A percentile compares a stretch with the other conserved stretches of the same genome.
phyloP scores from a whole-genome alignment of 2,797 vertebrate genomes.

The Eutrigla gurnardus region DNA sequence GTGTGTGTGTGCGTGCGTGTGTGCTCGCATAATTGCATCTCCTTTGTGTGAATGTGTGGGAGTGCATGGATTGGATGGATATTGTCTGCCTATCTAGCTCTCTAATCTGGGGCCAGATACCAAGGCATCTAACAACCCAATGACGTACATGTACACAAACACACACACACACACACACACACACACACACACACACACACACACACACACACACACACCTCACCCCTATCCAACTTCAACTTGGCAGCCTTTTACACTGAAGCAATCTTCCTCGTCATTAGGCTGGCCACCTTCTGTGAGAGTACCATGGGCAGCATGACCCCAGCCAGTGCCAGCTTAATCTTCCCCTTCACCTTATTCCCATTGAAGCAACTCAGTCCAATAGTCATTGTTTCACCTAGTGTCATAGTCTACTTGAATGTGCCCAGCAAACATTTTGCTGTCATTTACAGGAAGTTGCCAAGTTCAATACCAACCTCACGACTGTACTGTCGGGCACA shows the following conservation, averaged over 20 bases:
- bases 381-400: slow-evolving; percentile 39
- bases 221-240: slow-evolving; percentile 46
- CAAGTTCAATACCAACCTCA: slow-evolving; percentile 23
- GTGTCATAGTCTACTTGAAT: slow-evolving; percentile 17
- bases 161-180: slow-evolving; percentile 23
- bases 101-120: slow-evolving; percentile 72
- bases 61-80: slow-evolving; percentile 38
- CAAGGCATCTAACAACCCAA: slow-evolving; percentile 46
- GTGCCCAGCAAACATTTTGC: slow-evolving; percentile 30
- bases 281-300: slow-evolving; percentile 68
- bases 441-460: slow-evolving; percentile 15
- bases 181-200: slow-evolving; percentile 22
- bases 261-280: slow-evolving; percentile 79
- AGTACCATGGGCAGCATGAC: slow-evolving; percentile 63
- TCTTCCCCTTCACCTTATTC: slow-evolving; percentile 40
- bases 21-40: neutral
- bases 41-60: slow-evolving; percentile 33
- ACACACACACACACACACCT: slow-evolving; percentile 22
- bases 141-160: slow-evolving; percentile 17
- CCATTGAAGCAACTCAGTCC: slow-evolving; percentile 25
- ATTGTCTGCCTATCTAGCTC: slow-evolving; percentile 61
- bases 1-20: neutral
- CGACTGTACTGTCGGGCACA: too few relatives aligned
- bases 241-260: slow-evolving; percentile 70
- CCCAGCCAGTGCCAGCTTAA: slow-evolving; percentile 59